Evolutionary conservation across 2,113 vertebrate genomes (phyloP), one percentile per base, ranked within the genome.

Genomic region (Dipodomys merriami): DNA sequence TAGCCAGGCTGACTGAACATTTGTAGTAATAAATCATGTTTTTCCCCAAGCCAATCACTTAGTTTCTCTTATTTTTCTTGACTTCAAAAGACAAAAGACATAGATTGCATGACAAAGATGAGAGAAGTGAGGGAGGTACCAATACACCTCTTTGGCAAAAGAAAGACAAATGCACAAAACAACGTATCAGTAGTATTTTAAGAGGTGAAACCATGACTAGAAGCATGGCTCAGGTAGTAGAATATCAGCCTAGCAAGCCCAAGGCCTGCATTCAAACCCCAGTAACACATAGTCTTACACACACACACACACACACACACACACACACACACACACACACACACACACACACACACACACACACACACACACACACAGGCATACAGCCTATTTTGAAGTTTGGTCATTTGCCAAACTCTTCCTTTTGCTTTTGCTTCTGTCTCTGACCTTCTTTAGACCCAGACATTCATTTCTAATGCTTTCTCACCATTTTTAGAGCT

Each of bases 21-120:
- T n/a, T 87, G 8, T 8, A 65, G 7, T 64, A 7, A 67, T 60
- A 84, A 81, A 67, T 73, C 57, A 8, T 71, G 30, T 39, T 89
- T 39, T 44, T 33, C 6, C 29, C n/a, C 68, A n/a, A 83, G 67
- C 82, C 3, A 49, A 33, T 84, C 29, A 68, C 4, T 33, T 65
- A 44, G 18, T 44, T 81, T 87, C 73, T 87, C 7, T 39, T 76
- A 39, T 33, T 82, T 30, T 93, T 16, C 39, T 90, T 90, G 83
- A 90, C 65, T 65, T 84, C 12, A 6, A 12, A 82, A 73, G 25
- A 57, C 69, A 39, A 68, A 93, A 93, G 60, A 83, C n/a, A 49
- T 44, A 72, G 46, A 64, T 73, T 87, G 6, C 49, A 74, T 78
- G 19, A 6, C 4, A 29, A 62, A n/a, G 62, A 77, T 3, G 9